Base-by-base conservation (phyloP, 2,797 vertebrate genomes). In the Atherinosoma microstoma region DNA sequence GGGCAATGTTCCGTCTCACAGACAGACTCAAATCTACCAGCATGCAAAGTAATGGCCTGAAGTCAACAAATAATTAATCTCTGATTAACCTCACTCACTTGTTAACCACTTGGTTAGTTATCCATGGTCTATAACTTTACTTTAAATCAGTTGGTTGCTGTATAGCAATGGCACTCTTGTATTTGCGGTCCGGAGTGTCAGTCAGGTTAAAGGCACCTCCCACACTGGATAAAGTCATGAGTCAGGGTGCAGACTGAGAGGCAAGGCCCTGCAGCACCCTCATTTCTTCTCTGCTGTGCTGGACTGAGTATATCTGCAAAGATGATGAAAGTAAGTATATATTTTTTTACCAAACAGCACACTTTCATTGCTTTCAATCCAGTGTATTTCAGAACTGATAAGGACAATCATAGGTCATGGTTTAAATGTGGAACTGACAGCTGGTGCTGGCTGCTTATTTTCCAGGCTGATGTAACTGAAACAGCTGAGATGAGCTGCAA, bases 271-370 rank as follows among this genome's bases (percentile, higher is more conserved):
- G 84, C 82, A 58, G 38, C 67, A 63, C 40, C 42, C 12, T 29
- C 58, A 51, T 56, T 78, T 30, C 70, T 75, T 36, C 73, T 82
- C 67, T 22, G 58, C 74, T 65, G 16, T n/a, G 3, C 27, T 22
- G 36, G 47, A 85, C 64, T 35, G 7, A 59, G 60, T 5, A 35
- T 30, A 84, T 78, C 84, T 75, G 78, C 85, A 82, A 85, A 83
- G 34, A 92, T 84, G 78, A 75, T 70, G 63, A 42, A 63, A 27
- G 93, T 93, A 83, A 92, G 93, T 93, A 35, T 15, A 24, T 38
- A 24, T 56, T 27, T 22, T 38, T 32, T 38, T 42, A 51, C 20
- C 22, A 24, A 22, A 54, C 22, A 13, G 5, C 32, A 0, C 36
- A 20, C 20, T 59, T 70, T 18, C 36, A 7, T 62, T 34, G 30